These are phyloP conservation scores for Unio delphinus DNA, from an alignment of 2,888 invertebrate genomes.

Conservation along the genomic window DNA sequence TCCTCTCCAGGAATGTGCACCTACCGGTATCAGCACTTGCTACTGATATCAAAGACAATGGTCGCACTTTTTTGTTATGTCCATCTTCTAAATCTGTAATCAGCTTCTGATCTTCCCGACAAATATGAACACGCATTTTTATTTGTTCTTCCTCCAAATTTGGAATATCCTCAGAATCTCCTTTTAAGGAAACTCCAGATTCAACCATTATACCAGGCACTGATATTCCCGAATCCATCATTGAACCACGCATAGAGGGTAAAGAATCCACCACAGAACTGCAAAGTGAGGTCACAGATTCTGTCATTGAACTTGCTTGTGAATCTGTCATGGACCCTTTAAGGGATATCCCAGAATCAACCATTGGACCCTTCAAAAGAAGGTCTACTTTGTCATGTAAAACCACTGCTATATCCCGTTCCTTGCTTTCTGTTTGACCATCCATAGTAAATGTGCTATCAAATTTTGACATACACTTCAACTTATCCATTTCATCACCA, in stretches of 20 bases:
- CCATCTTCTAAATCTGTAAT: constrained; percentile 55
- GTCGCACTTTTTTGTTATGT: constrained; percentile 59
- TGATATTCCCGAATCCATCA: constrained; percentile 59
- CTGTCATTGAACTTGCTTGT: constrained; percentile 25
- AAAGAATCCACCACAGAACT: constrained; percentile 20
- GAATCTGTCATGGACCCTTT: constrained; percentile 32
- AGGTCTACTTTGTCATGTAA: constrained; percentile 7
- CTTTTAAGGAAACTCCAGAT: constrained; percentile 15
- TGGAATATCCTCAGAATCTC: neutral
- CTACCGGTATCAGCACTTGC: constrained; percentile 89
- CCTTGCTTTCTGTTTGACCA: neutral
- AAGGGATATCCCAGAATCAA: constrained; percentile 34
- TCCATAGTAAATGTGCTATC: constrained; percentile 23
- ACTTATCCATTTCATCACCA: constrained; percentile 19
- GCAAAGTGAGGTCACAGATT: constrained; percentile 21
- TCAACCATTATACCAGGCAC: constrained; percentile 28
- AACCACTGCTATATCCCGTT: constrained; percentile 3
- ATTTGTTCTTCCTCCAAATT: constrained; percentile 4
- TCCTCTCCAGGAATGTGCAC: neutral
- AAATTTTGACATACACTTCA: constrained; percentile 11
- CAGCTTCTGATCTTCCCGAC: constrained; percentile 33
- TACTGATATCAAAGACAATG: constrained; percentile 67
- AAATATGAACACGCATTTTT: neutral
- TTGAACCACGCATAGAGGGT: constrained; percentile 20
- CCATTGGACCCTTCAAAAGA: constrained; percentile 16